These are phyloP conservation scores for Polypterus senegalus DNA, from an alignment of 2,113 vertebrate species.

Conservation along the genomic window DNA sequence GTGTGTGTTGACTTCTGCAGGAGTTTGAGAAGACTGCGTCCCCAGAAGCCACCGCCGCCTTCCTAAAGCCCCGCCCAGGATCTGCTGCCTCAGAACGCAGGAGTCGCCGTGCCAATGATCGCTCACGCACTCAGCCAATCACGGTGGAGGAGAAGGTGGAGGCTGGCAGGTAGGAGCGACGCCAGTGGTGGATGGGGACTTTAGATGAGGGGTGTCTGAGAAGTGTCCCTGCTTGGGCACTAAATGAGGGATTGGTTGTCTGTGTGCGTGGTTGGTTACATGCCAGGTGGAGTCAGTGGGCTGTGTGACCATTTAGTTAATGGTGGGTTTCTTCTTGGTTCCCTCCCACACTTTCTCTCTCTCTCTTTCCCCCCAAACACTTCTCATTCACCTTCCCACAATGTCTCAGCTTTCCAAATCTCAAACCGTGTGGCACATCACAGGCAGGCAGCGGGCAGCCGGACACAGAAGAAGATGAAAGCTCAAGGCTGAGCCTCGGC, in stretches of 20 bases:
- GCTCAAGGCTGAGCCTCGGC: conserved; percentile 48
- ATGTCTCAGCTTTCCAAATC: conserved; percentile 24
- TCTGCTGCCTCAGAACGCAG: conserved; percentile 34
- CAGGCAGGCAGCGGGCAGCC: neutral
- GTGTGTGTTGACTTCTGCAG: conserved; percentile 22
- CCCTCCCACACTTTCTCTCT: neutral
- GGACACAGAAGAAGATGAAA: conserved; percentile 34
- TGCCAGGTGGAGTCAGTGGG: no score
- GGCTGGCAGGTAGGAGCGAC: conserved; percentile 35
- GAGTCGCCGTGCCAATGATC: conserved; percentile 36
- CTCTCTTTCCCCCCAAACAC: no score
- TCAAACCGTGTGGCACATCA: conserved; percentile 19
- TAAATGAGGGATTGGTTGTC: no score
- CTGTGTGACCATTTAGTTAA: no score
- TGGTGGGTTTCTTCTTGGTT: no score
- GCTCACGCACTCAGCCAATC: conserved; percentile 51
- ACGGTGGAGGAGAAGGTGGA: conserved; percentile 42
- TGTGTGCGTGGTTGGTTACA: no score
- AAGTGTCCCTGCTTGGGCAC: no score
- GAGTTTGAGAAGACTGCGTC: conserved; percentile 50
- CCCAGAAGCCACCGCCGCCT: conserved; percentile 28
- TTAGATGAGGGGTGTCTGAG: no score
- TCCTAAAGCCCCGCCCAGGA: conserved; percentile 43
- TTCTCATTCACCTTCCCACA: neutral
- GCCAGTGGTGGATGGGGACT: no score